Conservation (phyloP, 1,140 invertebrate species). For the Drosophila cardini region DNA sequence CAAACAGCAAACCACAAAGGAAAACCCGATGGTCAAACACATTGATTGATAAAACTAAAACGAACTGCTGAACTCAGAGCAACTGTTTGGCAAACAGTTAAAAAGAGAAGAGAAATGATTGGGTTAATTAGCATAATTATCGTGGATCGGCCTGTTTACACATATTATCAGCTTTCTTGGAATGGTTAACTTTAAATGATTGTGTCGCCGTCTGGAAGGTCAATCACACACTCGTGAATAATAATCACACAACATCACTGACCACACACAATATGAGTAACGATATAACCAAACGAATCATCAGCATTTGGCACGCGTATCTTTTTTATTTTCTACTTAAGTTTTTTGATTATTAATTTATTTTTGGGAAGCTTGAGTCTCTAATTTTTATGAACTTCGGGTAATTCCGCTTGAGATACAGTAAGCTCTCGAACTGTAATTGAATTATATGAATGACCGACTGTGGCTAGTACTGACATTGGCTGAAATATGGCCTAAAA, state of each 20-base stretch:
- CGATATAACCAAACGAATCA: slow-evolving; percentile 8
- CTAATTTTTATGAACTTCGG: slow-evolving; percentile 79
- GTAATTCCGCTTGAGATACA: slow-evolving; percentile 64
- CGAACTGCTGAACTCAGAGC: slow-evolving; percentile 38
- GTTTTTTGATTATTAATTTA: not conserved
- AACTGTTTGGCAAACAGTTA: slow-evolving; percentile 65
- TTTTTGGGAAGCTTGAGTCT: slow-evolving; percentile 23
- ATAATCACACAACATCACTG: slow-evolving; percentile 50
- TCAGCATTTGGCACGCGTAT: slow-evolving; percentile 53
- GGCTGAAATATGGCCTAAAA: slow-evolving; percentile 33
- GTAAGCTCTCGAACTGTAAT: slow-evolving; percentile 17
- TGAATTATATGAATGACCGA: slow-evolving; percentile 44
- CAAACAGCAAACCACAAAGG: slow-evolving; percentile 6
- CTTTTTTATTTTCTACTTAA: not conserved
- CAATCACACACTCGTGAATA: slow-evolving; percentile 56
- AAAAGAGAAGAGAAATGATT: slow-evolving; percentile 38
- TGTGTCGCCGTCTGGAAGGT: slow-evolving; percentile 53
- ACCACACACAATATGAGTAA: slow-evolving; percentile 61
- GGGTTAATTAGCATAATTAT: slow-evolving; percentile 73
- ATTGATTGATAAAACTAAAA: slow-evolving; percentile 63
- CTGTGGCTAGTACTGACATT: slow-evolving; percentile 58
- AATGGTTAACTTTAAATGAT: slow-evolving; percentile 60
- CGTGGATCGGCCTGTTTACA: slow-evolving; percentile 35
- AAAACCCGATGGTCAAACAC: slow-evolving; percentile 74
- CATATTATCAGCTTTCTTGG: slow-evolving; percentile 76